Conservation (phyloP, 2,113 vertebrate genomes). For the Plecturocebus donacophilus region DNA sequence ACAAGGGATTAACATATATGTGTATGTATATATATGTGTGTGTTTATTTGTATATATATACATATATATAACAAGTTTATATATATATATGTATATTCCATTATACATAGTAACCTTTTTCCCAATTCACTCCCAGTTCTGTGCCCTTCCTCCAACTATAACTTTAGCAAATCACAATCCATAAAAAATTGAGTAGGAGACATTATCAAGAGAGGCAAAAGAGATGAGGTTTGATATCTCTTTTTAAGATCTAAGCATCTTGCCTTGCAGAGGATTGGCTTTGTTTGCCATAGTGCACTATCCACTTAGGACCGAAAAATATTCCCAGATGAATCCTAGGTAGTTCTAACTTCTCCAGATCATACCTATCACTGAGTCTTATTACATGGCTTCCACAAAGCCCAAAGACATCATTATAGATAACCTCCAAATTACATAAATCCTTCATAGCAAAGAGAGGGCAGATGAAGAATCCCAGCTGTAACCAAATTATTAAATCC, state of each 20-base stretch:
- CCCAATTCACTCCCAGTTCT: not conserved
- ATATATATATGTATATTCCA: too few relatives aligned
- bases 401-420: not conserved
- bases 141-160: not conserved
- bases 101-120: not conserved
- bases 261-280: not conserved
- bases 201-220: not conserved
- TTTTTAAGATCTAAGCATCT: not conserved
- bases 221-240: not conserved
- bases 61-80: too few relatives aligned
- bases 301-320: not conserved
- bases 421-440: not conserved
- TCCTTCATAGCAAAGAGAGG: not conserved
- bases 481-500: conserved; percentile 17
- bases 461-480: not conserved
- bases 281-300: not conserved
- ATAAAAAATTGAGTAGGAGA: not conserved
- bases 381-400: not conserved
- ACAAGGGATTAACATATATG: not conserved
- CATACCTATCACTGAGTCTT: not conserved
- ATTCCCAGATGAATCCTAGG: not conserved
- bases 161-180: not conserved
- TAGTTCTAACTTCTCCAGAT: not conserved
- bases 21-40: not conserved
- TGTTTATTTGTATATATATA: too few relatives aligned